Conservation (phyloP, 2,888 invertebrate species). For the Crematogaster levior region DNA sequence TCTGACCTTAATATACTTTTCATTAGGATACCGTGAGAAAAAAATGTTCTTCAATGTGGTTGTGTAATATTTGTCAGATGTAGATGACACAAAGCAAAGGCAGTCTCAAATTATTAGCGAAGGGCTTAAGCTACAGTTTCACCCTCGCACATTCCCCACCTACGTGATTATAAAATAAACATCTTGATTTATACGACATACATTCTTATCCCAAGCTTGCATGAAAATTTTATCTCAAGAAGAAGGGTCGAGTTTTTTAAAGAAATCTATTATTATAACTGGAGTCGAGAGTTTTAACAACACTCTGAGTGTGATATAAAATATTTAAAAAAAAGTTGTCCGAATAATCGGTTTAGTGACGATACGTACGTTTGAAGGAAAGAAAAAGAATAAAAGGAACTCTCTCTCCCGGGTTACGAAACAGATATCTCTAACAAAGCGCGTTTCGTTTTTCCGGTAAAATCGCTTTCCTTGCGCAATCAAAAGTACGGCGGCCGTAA, state of each 20-base stretch:
- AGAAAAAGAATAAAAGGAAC: neutral
- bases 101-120: neutral
- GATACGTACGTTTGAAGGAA: neutral
- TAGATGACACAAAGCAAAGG: neutral
- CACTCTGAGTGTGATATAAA: neutral
- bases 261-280: neutral
- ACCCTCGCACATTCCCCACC: neutral
- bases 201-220: neutral
- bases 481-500: constrained; percentile 19
- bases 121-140: neutral
- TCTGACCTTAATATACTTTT: neutral
- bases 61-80: constrained; percentile 19
- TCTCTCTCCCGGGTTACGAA: neutral
- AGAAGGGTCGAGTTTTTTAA: neutral
- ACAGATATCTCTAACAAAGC: neutral
- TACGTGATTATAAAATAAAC: neutral
- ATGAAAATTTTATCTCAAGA: neutral
- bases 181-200: neutral
- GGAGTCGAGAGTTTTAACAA: neutral
- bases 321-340: neutral
- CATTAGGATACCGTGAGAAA: neutral
- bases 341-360: neutral
- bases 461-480: constrained; percentile 32
- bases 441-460: constrained; percentile 17
- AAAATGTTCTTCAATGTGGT: neutral